Conservation (phyloP, 1,140 invertebrate genomes). For the Cydia fagiglandana region DNA sequence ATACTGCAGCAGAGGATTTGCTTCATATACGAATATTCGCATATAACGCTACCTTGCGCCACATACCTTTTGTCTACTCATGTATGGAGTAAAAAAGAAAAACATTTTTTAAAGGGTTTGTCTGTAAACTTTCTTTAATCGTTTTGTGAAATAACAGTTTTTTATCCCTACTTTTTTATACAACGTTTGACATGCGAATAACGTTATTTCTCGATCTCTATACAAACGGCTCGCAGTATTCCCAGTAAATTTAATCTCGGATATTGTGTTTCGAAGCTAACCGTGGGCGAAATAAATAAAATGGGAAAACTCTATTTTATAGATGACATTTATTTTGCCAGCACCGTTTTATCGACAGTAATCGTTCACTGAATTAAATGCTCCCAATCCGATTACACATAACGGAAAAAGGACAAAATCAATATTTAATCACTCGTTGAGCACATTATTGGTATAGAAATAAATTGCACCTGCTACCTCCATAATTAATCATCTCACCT, state of each 20-base stretch:
- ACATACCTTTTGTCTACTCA: no score
- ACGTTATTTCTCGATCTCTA: background rate
- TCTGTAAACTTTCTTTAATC: no score
- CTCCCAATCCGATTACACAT: background rate
- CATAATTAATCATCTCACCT: background rate
- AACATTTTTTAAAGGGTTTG: no score
- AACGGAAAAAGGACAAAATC: slow-evolving; percentile 13
- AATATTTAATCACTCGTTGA: background rate
- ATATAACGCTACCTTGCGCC: no score
- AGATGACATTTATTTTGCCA: slow-evolving; percentile 24
- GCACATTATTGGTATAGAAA: slow-evolving; percentile 7
- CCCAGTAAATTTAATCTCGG: slow-evolving; percentile 1
- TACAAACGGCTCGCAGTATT: background rate
- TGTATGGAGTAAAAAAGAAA: no score
- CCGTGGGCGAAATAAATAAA: slow-evolving; percentile 15
- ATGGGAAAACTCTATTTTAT: slow-evolving; percentile 22
- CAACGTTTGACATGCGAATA: no score
- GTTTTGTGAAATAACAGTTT: no score
- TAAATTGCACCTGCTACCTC: background rate
- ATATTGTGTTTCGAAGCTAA: slow-evolving; percentile 15
- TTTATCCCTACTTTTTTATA: no score
- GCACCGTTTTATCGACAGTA: background rate
- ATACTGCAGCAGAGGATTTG: no score
- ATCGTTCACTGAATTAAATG: background rate
- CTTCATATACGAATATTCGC: no score